These are phyloP conservation scores for Lindbergichthys nudifrons DNA, from an alignment of 2,797 vertebrate species.

Conservation along the genomic window DNA sequence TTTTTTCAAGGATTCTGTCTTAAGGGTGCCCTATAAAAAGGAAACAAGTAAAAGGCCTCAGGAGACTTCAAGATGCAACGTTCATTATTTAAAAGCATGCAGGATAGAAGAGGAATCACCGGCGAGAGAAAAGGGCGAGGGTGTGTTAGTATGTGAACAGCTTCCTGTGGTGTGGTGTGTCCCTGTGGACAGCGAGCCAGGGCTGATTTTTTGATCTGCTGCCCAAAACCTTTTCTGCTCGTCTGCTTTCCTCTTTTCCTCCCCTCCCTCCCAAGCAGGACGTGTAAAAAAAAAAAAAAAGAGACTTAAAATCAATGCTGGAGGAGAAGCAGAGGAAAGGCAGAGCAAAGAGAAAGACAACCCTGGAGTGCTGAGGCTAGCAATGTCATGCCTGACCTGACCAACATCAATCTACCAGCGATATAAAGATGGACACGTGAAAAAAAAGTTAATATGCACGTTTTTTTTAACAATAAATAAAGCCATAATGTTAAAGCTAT, in stretches of 20 bases:
- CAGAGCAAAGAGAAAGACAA: conserved; percentile 33
- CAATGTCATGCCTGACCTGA: conserved; percentile 42
- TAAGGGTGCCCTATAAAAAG: conserved; percentile 48
- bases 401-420: conserved; percentile 46
- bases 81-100: conserved; percentile 29
- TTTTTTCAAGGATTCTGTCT: conserved; percentile 60
- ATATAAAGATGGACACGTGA: not conserved
- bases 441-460: not conserved
- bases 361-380: conserved; percentile 57
- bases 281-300: conserved; percentile 27
- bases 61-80: conserved; percentile 18
- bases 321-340: conserved; percentile 36
- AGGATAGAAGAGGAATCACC: conserved; percentile 8
- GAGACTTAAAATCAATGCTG: conserved; percentile 38
- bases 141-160: not conserved
- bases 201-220: conserved; percentile 16
- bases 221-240: conserved; percentile 22
- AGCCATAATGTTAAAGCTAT: not conserved
- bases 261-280: not conserved
- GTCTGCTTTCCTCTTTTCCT: not conserved
- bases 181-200: not conserved
- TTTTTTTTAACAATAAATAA: conserved; percentile 2
- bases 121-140: conserved; percentile 1
- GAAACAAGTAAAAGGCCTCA: conserved; percentile 30
- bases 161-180: conserved; percentile 15